Base-by-base conservation (phyloP, 2,113 vertebrate genomes). In the Cichladusa arquata region DNA sequence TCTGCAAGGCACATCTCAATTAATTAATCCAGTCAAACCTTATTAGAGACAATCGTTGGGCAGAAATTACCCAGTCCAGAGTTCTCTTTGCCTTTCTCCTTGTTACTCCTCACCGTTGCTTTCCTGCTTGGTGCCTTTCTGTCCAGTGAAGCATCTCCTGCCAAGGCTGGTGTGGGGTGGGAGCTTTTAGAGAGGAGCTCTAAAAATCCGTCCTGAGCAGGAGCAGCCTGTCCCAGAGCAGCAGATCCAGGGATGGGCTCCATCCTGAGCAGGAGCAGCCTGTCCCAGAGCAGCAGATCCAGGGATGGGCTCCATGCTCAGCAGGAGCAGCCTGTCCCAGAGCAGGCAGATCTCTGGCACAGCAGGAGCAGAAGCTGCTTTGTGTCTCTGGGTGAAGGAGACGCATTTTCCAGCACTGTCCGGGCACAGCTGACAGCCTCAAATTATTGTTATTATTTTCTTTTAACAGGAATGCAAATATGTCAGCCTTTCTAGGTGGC, bases 11-110 rank as follows among this genome's bases (percentile, higher is more conserved):
- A 96, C 92, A 95, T 96, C 96, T 97, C 96, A 96, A 97, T 97
- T 96, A 96, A 96, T 97, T 95, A 95, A 97, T 84, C 60, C 84
- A 95, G 94, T 93, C 95, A 96, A 94, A 92, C 90, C 90, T 96
- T 92, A 80, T 97, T 96, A 95, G 87, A 96, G 94, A 96, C 77
- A 89, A 83, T 94, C 0, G 54, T 34, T 96, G 92, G 91, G 56
- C 89, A 96, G 85, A 44, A 95, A 88, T 94, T 80, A 88, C 38
- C 58, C 36, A 51, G 66, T 61, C 45, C 56, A 28, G 66, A 66
- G 47, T 62, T 79, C 36, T 73, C 67, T 72, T 79, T 85, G 48
- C 53, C 82, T 78, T 93, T 79, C 45, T 77, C 48, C 51, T 82
- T 40, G 60, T 70, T 86, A 14, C 66, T 86, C 36, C 66, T 92